Conservation (phyloP, 2,888 invertebrate species). For the Protonemura montana region DNA sequence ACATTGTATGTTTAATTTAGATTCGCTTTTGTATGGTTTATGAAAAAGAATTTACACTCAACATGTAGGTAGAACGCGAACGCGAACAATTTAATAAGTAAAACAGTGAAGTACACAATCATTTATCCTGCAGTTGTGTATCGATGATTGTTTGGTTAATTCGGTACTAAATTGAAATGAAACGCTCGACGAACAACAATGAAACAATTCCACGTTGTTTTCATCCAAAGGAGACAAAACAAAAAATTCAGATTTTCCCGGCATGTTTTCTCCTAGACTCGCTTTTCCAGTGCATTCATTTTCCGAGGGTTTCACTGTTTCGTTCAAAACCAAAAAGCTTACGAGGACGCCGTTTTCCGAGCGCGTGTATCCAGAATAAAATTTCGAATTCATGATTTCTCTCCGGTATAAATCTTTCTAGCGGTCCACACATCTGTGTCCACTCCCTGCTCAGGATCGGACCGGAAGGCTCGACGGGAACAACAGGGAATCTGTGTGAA, state of each 20-base stretch:
- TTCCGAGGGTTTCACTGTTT: background rate
- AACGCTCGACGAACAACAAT: too few relatives aligned
- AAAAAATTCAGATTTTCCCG: background rate
- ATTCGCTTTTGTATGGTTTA: background rate
- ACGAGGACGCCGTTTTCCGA: background rate
- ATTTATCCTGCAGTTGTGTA: too few relatives aligned
- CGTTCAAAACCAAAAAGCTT: background rate
- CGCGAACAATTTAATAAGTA: too few relatives aligned
- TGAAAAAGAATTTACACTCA: too few relatives aligned
- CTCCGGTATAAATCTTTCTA: background rate
- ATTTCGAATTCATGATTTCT: slow-evolving; percentile 4
- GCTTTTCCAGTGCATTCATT: background rate
- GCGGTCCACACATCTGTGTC: background rate
- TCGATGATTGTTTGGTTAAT: too few relatives aligned
- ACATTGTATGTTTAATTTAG: background rate
- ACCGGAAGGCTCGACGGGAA: too few relatives aligned
- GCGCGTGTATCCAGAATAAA: background rate
- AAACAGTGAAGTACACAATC: too few relatives aligned
- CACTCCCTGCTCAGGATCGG: background rate
- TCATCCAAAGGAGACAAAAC: background rate
- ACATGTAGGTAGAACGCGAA: too few relatives aligned
- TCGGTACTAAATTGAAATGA: too few relatives aligned
- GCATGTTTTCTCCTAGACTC: too few relatives aligned
- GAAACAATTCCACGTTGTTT: too few relatives aligned
- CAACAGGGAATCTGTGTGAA: background rate